Evolutionary conservation across 2,113 vertebrate species (phyloP), one percentile per base, ranked within the genome.

Genomic region (Salvelinus namaycush): DNA sequence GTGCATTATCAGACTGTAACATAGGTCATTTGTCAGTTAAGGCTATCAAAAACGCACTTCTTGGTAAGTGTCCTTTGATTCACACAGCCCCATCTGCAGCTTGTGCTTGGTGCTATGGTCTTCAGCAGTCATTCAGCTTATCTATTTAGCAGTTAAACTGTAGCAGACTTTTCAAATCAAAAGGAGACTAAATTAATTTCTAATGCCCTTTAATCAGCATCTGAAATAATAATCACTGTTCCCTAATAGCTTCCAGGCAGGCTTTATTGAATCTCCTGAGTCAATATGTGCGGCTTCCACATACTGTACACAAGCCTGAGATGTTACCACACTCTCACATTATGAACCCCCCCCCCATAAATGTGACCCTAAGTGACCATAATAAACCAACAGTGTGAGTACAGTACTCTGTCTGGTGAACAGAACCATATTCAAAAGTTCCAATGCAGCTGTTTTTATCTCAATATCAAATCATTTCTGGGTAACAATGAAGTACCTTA

Each of bases 341-440:
- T 7, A 9, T 14, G 26, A 66, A 1, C n/a, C n/a, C 26, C 18
- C n/a, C 7, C n/a, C 2, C 18, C 8, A 34, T 22, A 26, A 31
- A 67, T 27, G 27, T 67, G 20, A 22, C 67, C 77, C 59, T 72
- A 29, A 73, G 73, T 75, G 74, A 72, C 68, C 75, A 49, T 16
- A 39, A 39, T 9, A 78, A 82, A 80, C 48, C 74, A 77, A 76
- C 78, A 71, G 39, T 62, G 49, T 72, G 18, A 86, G 76, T 67
- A 59, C 39, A 39, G 39, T 39, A 39, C 68, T 73, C 73, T 68
- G 73, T 68, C 71, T 68, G 72, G 79, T 79, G 87, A 88, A 88
- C 76, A 79, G 72, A 82, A 59, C 73, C 62, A 79, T 82, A 88
- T 87, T 82, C 82, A 72, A 39, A 39, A 39, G 39, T 8, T 9